These are phyloP conservation scores for Megastigmus dorsalis DNA, from an alignment of 2,888 invertebrate species.

Conservation along the genomic window DNA sequence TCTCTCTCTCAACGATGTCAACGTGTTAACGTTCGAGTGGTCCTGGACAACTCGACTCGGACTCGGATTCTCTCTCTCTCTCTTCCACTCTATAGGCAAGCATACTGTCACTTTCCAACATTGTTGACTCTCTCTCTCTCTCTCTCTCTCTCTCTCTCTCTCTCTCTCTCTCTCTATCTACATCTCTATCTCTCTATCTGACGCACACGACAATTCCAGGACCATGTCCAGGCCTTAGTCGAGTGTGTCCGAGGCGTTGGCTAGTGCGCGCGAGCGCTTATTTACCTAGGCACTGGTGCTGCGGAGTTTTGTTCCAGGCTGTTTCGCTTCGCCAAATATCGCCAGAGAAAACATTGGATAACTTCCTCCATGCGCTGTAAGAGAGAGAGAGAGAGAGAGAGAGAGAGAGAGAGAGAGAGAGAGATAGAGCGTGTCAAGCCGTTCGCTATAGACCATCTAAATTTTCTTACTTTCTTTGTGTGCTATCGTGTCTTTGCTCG, in stretches of 20 bases:
- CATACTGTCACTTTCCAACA: too few species aligned
- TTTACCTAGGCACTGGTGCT: constrained; percentile 38
- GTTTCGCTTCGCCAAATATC: constrained; percentile 52
- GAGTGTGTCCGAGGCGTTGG: constrained; percentile 1
- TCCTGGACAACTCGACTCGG: constrained; percentile 29
- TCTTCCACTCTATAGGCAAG: neutral
- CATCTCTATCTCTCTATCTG: neutral
- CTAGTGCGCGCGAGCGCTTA: constrained; percentile 10
- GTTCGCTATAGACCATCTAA: neutral
- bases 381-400: too few species aligned
- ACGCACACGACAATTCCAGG: constrained; percentile 2
- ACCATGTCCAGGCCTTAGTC: neutral
- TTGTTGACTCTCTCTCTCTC: neutral
- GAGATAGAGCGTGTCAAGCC: too few species aligned
- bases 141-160: neutral
- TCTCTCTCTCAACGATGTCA: neutral
- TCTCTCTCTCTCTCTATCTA: neutral
- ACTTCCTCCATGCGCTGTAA: neutral
- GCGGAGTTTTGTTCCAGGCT: constrained; percentile 46
- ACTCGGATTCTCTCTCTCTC: neutral
- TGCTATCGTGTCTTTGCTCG: too few species aligned
- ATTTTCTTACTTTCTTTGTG: constrained; percentile 19
- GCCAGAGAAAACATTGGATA: constrained; percentile 44
- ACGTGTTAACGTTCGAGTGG: constrained; percentile 30
- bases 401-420: too few species aligned